These are phyloP conservation scores for Leptopilina myrica DNA, from an alignment of 2,888 invertebrate species.

Conservation along the genomic window DNA sequence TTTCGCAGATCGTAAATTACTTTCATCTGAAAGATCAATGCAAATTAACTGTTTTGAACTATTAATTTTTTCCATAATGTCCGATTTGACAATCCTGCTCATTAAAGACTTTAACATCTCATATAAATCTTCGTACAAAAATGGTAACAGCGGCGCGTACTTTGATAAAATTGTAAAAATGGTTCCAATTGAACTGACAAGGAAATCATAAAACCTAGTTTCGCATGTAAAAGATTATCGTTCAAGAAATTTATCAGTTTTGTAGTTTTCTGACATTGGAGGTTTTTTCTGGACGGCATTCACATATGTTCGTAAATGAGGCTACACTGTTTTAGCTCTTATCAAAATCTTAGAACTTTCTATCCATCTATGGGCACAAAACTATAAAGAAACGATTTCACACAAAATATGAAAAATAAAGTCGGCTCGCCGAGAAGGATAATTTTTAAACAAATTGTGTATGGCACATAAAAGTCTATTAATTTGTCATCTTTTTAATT, in stretches of 20 bases:
- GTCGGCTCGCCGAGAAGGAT: slow-evolving; percentile 60
- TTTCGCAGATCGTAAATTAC: slow-evolving; percentile 45
- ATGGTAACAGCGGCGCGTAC: slow-evolving; percentile 42
- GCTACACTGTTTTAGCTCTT: slow-evolving; percentile 52
- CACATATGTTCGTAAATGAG: slow-evolving; percentile 52
- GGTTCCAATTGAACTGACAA: slow-evolving; percentile 50
- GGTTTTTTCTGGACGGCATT: slow-evolving; percentile 39
- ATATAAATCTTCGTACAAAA: slow-evolving; percentile 49
- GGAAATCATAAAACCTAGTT: slow-evolving; percentile 52
- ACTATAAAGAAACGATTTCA: slow-evolving; percentile 60
- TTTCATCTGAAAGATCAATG: slow-evolving; percentile 45
- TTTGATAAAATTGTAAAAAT: slow-evolving; percentile 49
- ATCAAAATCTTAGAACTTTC: slow-evolving; percentile 58
- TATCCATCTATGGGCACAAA: slow-evolving; percentile 60
- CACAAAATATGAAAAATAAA: slow-evolving; percentile 54
- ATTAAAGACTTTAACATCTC: slow-evolving; percentile 42
- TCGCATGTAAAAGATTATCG: slow-evolving; percentile 48
- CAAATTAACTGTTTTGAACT: slow-evolving; percentile 27
- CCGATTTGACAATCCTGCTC: slow-evolving; percentile 46
- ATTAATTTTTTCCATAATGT: slow-evolving; percentile 40
- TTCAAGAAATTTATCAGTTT: slow-evolving; percentile 36
- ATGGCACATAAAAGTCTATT: slow-evolving; percentile 55
- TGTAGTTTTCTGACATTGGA: slow-evolving; percentile 48
- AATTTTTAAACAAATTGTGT: slow-evolving; percentile 64
- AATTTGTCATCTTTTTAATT: slow-evolving; percentile 60